Evolutionary conservation across 2,888 invertebrate genomes (phyloP).

Genomic region (Seladonia tumulorum): DNA sequence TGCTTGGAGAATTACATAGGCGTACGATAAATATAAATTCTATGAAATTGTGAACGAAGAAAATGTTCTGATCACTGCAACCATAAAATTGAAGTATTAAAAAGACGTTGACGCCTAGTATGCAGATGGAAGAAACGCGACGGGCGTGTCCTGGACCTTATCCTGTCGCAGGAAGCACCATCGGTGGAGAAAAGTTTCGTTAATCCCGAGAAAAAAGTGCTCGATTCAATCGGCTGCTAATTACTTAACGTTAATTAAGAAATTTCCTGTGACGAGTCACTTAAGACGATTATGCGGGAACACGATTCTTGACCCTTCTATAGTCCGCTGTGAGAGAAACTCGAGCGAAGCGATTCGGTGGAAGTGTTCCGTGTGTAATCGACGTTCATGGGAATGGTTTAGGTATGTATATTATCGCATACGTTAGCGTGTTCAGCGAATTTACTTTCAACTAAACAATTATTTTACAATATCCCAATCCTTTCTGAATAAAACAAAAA

Average conservation of each 20-base stretch:
- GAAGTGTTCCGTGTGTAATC: not conserved
- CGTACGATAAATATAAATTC: too few relatives aligned
- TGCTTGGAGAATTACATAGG: too few relatives aligned
- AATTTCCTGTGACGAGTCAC: constrained; percentile 35
- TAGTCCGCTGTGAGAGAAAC: not conserved
- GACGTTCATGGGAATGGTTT: not conserved
- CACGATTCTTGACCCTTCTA: constrained; percentile 10
- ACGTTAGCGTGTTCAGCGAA: not conserved
- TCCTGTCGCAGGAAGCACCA: not conserved
- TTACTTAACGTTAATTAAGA: constrained; percentile 52
- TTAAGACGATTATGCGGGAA: constrained; percentile 16
- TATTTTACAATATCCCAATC: too few relatives aligned
- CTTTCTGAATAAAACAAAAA: too few relatives aligned
- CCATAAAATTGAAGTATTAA: not conserved
- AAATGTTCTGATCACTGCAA: too few relatives aligned
- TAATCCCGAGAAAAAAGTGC: constrained; percentile 17
- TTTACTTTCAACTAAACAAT: too few relatives aligned
- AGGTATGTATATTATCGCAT: not conserved
- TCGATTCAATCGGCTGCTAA: constrained; percentile 36
- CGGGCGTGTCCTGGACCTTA: not conserved
- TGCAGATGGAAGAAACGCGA: not conserved
- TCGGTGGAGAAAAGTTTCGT: not conserved
- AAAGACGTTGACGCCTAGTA: not conserved
- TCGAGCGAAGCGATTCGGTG: not conserved
- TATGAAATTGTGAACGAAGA: too few relatives aligned